Percentiles rank a stretch among this genome's conserved stretches.
Conservation (phyloP, 2,797 vertebrate genomes). For the Dendrocincla tyrannina region DNA sequence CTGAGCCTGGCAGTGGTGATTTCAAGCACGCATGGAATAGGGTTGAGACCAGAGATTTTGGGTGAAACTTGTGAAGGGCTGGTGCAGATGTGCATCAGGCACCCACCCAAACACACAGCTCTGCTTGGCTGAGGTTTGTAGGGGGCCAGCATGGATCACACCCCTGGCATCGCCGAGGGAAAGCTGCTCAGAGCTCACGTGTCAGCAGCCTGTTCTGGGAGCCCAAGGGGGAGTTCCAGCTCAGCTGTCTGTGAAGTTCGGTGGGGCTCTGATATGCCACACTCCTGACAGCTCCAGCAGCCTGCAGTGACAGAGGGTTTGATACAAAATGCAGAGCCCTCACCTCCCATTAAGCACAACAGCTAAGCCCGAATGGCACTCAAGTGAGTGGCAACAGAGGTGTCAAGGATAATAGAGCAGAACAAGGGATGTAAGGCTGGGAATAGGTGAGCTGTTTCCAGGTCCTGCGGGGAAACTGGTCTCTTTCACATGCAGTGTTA, state of each 20-base stretch:
- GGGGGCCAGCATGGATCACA: not conserved
- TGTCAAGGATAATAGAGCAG: conserved; percentile 47
- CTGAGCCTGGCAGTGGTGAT: not conserved
- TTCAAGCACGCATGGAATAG: not conserved
- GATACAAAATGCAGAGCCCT: conserved; percentile 56
- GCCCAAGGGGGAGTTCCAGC: conserved; percentile 12
- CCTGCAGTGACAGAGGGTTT: conserved; percentile 45
- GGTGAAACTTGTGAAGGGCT: not conserved
- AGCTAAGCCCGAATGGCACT: not conserved
- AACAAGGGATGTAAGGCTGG: not conserved
- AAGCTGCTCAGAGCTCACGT: not conserved
- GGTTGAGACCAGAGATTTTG: not conserved
- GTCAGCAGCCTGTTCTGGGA: conserved; percentile 19
- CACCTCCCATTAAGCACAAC: conserved; percentile 51
- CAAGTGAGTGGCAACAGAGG: conserved; percentile 1
- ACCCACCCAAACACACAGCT: not conserved
- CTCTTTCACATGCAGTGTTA: not conserved
- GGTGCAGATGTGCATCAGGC: not conserved
- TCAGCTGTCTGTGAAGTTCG: conserved; percentile 52
- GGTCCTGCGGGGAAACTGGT: not conserved
- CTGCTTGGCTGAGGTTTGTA: not conserved
- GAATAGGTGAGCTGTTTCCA: conserved; percentile 25
- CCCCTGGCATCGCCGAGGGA: rapidly evolving
- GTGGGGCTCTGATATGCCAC: not conserved
- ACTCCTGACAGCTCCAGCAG: conserved; percentile 56